phyloP scores from a whole-genome alignment of 1,140 invertebrate species.

The Microplitis demolitor region DNA sequence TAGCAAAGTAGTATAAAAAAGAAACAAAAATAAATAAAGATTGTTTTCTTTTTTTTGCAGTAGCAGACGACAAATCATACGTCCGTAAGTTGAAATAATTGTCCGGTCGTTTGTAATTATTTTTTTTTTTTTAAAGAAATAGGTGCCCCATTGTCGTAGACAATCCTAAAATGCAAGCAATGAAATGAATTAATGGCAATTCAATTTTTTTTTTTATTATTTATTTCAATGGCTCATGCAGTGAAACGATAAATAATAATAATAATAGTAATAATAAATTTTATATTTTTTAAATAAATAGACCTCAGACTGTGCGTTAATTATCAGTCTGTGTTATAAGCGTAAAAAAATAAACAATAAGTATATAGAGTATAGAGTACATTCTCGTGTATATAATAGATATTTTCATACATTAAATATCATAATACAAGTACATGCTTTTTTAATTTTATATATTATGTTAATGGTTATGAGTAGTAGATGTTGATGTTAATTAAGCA shows the following conservation, averaged over 20 bases:
- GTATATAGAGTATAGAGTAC: too few relatives aligned
- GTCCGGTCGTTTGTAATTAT: constrained; percentile 40
- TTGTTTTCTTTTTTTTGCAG: constrained; percentile 12
- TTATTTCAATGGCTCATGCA: neutral
- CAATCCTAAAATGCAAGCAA: constrained; percentile 61
- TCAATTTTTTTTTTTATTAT: constrained; percentile 17
- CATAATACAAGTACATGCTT: too few relatives aligned
- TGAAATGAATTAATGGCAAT: constrained; percentile 42
- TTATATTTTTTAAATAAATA: neutral
- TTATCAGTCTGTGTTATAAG: neutral
- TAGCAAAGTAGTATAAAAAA: constrained; percentile 17
- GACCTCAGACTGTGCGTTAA: neutral
- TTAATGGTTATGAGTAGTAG: too few relatives aligned
- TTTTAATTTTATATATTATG: too few relatives aligned
- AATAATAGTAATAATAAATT: neutral
- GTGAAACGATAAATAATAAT: neutral
- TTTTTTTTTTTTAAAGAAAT: constrained; percentile 56
- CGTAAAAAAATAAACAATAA: too few relatives aligned
- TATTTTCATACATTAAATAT: too few relatives aligned
- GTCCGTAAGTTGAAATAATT: constrained; percentile 41
- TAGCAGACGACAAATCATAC: constrained; percentile 23
- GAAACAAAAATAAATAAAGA: constrained; percentile 1
- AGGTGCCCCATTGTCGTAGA: constrained; percentile 62
- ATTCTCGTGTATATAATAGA: too few relatives aligned
- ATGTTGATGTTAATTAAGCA: neutral